Evolutionary conservation across 2,797 vertebrate genomes (phyloP).

Genomic region (Anolis apletophallus): DNA sequence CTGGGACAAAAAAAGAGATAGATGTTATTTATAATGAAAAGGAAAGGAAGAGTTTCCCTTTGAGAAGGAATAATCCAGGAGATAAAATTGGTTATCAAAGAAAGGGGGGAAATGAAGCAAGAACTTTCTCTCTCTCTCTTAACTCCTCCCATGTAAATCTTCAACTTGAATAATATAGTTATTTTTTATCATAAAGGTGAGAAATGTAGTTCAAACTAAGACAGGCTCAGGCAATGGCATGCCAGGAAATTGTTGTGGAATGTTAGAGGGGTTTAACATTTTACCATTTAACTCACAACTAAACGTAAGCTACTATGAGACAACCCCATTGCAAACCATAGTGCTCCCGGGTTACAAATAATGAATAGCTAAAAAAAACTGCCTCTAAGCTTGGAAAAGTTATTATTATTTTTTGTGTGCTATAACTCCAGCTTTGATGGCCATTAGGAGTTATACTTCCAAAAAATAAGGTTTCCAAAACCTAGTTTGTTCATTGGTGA

Average conservation of each 20-base stretch:
- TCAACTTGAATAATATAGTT: neutral
- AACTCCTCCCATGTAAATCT: neutral
- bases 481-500: no score
- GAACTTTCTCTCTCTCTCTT: neutral
- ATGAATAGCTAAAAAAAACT: no score
- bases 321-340: no score
- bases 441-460: no score
- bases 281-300: neutral
- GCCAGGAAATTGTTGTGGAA: neutral
- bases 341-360: no score
- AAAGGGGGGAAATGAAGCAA: neutral
- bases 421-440: no score
- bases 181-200: neutral
- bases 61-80: slow-evolving; percentile 60
- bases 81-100: slow-evolving; percentile 51
- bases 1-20: slow-evolving; percentile 47
- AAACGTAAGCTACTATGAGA: no score
- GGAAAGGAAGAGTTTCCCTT: slow-evolving; percentile 63
- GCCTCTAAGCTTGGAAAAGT: no score
- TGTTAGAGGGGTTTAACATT: neutral
- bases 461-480: no score
- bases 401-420: no score
- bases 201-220: neutral
- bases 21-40: slow-evolving; percentile 66
- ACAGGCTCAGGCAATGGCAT: neutral